Base-by-base conservation (phyloP, 2,113 vertebrate genomes). In the Hippotragus niger region DNA sequence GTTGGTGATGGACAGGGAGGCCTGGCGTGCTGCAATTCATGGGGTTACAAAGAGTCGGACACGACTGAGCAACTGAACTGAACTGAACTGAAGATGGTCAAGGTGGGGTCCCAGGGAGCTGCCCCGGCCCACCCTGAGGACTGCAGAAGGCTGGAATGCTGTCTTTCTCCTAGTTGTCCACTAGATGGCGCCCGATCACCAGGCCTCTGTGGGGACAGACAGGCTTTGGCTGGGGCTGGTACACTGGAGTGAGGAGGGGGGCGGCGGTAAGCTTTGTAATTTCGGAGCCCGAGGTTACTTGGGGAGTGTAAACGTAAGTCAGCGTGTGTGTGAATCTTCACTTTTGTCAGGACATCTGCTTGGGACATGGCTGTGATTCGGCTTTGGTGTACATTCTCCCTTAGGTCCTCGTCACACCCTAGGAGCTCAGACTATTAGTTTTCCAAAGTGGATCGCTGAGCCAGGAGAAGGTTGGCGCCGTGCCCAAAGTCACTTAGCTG, bases 181-280 rank as follows among this genome's bases (percentile, higher is more conserved):
- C 88, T 97, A 97, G 98, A 71, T 96, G 98, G 92, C 84, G 47
- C 7, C 36, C 0, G 47, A 19, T 31, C 58, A 45, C 90, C 80
- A 31, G 9, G 4, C 36, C 88, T 19, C 84, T 0, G 5, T 5
- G 7, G 11, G 11, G 16, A 31, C 33, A 23, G 57, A 12, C 5
- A 1, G 17, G 36, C 43, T 82, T 67, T 1, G 40, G n/a, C 47
- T 4, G 45, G 45, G 52, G 29, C 27, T 6, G 27, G 40, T 4
- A 17, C 7, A 25, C 81, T 15, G 52, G 13, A 4, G 16, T 6
- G 10, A 5, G 14, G 3, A 8, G 13, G 15, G 19, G 2, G 0
- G 4, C 4, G 0, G 2, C 5, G 21, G 50, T 43, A 62, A 29
- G 53, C 10, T 67, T 14, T 57, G 23, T 4, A 52, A 62, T 53